Conservation (phyloP, 2,797 vertebrate species). For the Poeciliopsis turneri region DNA sequence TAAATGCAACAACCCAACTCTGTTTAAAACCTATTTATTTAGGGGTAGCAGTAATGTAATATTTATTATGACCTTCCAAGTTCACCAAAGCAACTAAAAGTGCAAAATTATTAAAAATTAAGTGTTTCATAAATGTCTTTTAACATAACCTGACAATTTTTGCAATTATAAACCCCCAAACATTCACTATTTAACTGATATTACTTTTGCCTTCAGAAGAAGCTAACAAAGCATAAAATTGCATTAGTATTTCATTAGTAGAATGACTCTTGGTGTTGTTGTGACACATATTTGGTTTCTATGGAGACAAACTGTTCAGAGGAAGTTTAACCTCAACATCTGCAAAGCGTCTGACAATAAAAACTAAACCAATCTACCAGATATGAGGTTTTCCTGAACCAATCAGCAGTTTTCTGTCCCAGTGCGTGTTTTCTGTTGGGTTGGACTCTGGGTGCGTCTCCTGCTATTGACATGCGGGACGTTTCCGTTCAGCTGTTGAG, state of each 20-base stretch:
- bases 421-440: slow-evolving; percentile 1
- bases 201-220: background rate
- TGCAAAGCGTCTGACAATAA: background rate
- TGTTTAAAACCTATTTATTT: too few species aligned
- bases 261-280: background rate
- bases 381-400: slow-evolving; percentile 13
- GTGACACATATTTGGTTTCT: slow-evolving; percentile 36
- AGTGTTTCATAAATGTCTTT: background rate
- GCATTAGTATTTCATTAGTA: background rate
- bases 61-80: background rate
- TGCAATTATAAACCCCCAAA: background rate
- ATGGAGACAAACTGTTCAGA: slow-evolving; percentile 47
- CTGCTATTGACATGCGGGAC: background rate
- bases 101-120: background rate
- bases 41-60: too few species aligned
- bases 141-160: background rate
- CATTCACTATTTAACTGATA: background rate
- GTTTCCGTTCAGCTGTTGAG: background rate
- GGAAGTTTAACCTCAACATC: slow-evolving; percentile 50
- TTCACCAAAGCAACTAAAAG: background rate
- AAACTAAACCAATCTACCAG: slow-evolving; percentile 1
- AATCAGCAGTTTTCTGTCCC: background rate
- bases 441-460: slow-evolving; percentile 6
- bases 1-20: too few species aligned
- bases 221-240: background rate